A percentile compares a stretch with the other conserved stretches of the same genome.
Evolutionary conservation across 2,888 invertebrate genomes (phyloP).

Genomic region (Chaetogeoica ovagalla): DNA sequence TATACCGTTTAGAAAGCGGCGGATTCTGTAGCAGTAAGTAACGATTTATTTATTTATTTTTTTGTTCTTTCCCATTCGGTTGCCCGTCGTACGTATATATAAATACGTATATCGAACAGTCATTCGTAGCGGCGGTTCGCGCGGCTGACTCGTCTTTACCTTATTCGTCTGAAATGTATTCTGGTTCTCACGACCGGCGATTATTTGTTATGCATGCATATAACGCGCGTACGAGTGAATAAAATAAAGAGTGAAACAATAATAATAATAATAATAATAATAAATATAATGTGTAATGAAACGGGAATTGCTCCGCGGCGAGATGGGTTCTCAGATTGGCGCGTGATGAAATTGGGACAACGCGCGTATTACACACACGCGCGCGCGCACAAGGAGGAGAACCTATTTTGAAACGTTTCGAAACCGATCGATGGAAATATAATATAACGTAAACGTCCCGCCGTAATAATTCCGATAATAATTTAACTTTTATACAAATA

Average conservation of each 20-base stretch:
- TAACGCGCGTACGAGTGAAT: slow-evolving; percentile 8
- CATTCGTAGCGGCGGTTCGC: not conserved
- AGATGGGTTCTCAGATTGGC: slow-evolving; percentile 46
- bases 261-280: no score
- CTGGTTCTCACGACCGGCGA: slow-evolving; percentile 44
- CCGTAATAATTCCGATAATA: no score
- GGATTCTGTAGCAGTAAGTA: not conserved
- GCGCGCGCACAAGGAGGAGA: no score
- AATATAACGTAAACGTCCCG: not conserved
- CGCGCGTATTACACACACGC: not conserved
- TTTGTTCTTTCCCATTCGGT: slow-evolving; percentile 27
- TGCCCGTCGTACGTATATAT: not conserved
- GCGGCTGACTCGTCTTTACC: slow-evolving; percentile 38
- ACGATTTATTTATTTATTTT: not conserved
- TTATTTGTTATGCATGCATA: slow-evolving; percentile 19
- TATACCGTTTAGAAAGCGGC: slow-evolving; percentile 40
- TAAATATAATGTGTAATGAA: no score
- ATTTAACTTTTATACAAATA: no score
- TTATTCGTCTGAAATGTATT: slow-evolving; percentile 44
- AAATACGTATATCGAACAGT: not conserved
- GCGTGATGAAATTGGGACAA: slow-evolving; percentile 37
- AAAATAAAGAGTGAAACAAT: slow-evolving; percentile 9
- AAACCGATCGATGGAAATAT: slow-evolving; percentile 42
- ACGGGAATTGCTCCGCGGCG: not conserved
- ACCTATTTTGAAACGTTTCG: slow-evolving; percentile 4